Evolutionary conservation across 2,888 invertebrate genomes (phyloP).

Genomic region (Tanytarsus gracilentus): DNA sequence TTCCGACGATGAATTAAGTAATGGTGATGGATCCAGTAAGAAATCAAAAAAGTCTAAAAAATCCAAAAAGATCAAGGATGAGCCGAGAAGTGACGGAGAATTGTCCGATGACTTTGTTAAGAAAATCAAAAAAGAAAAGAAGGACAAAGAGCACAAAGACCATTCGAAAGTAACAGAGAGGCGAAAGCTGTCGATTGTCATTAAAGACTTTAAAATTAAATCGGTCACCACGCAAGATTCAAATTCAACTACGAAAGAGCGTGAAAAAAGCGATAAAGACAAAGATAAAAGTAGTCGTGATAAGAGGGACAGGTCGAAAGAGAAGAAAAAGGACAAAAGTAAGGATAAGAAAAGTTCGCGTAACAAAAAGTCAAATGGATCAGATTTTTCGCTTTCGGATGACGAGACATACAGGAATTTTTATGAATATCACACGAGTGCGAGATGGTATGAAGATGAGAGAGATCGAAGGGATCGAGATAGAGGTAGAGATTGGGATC

Average conservation of each 20-base stretch:
- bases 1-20: conserved; percentile 33
- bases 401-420: conserved; percentile 39
- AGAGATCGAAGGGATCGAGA: conserved; percentile 35
- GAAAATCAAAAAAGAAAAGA: conserved; percentile 28
- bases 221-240: conserved; percentile 32
- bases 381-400: conserved; percentile 41
- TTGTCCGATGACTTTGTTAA: conserved; percentile 25
- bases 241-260: too few species aligned
- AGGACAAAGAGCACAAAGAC: conserved; percentile 24
- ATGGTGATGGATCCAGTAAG: conserved; percentile 37
- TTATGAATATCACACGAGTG: conserved; percentile 27
- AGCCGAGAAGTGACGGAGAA: conserved; percentile 17
- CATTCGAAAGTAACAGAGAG: conserved; percentile 21
- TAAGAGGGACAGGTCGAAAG: conserved; percentile 55
- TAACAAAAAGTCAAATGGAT: conserved; percentile 31
- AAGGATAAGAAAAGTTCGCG: conserved; percentile 31
- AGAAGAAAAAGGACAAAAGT: conserved; percentile 44
- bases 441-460: conserved; percentile 32
- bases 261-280: conserved; percentile 41
- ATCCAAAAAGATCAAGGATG: conserved; percentile 9
- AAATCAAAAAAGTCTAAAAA: conserved; percentile 33
- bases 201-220: conserved; percentile 32
- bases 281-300: conserved; percentile 49
- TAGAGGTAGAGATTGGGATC: conserved; percentile 32
- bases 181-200: conserved; percentile 12